Conservation (phyloP, 2,888 invertebrate genomes). For the Hoplodrina blanda region DNA sequence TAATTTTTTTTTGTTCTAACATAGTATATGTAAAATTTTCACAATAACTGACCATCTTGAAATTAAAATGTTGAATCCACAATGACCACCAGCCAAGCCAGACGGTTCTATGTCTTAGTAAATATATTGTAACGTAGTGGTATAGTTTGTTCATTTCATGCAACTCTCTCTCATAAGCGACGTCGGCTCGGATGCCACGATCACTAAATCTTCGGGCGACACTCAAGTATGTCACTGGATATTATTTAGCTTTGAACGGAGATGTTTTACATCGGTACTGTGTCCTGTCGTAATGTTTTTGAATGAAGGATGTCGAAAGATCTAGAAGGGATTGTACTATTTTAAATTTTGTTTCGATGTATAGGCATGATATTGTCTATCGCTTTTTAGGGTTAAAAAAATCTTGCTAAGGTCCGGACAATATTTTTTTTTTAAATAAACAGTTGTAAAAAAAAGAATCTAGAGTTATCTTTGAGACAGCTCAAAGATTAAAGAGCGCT, state of each 20-base stretch:
- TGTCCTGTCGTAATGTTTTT: not conserved
- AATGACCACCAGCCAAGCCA: conserved; percentile 19
- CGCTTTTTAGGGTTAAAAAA: not conserved
- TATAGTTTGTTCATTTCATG: conserved; percentile 91
- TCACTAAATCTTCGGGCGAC: conserved; percentile 88
- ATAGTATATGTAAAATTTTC: not conserved
- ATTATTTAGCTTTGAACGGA: conserved; percentile 52
- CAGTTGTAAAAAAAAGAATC: no score
- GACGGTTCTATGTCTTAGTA: conserved; percentile 48
- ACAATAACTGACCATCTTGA: conserved; percentile 48
- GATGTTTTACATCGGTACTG: conserved; percentile 40
- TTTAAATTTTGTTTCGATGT: not conserved
- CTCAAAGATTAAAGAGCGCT: no score
- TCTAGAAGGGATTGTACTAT: no score
- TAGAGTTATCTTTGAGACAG: no score
- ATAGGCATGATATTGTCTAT: not conserved
- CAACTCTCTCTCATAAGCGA: conserved; percentile 90
- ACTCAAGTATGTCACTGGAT: conserved; percentile 86
- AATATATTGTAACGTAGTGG: conserved; percentile 82
- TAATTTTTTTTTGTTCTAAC: not conserved
- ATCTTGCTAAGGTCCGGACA: not conserved
- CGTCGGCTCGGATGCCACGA: conserved; percentile 87
- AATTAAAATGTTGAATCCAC: conserved; percentile 8
- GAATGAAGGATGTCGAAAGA: not conserved
- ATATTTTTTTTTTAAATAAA: no score